Evolutionary conservation across 1,140 invertebrate genomes (phyloP).

Genomic region (Bombus pyrosoma): DNA sequence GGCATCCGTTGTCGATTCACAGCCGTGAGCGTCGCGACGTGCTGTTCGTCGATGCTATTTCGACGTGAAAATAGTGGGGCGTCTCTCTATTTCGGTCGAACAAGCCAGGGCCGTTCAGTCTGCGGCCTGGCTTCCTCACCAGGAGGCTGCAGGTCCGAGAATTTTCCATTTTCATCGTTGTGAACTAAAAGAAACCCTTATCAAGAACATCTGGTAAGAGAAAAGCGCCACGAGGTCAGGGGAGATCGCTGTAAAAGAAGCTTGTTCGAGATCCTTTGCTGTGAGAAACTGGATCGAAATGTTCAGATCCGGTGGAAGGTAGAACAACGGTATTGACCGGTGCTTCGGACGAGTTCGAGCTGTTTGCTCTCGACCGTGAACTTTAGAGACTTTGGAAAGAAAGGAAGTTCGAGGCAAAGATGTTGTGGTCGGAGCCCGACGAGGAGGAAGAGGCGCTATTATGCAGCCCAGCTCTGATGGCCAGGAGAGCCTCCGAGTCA

Average conservation of each 20-base stretch:
- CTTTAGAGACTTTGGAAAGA: background rate
- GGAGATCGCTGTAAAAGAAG: background rate
- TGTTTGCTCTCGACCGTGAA: background rate
- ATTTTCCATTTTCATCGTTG: constrained; percentile 36
- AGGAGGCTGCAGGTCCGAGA: constrained; percentile 60
- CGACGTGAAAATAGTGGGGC: constrained; percentile 66
- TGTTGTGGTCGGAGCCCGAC: constrained; percentile 88
- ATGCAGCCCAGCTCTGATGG: constrained; percentile 92
- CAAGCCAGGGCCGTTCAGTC: constrained; percentile 76
- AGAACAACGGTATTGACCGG: background rate
- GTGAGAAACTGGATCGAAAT: background rate
- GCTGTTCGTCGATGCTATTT: constrained; percentile 59
- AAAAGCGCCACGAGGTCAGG: too few relatives aligned
- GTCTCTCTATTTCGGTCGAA: constrained; percentile 78
- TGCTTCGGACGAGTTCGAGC: background rate
- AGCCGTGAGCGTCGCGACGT: constrained; percentile 62
- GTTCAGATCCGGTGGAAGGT: background rate
- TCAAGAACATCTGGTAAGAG: background rate
- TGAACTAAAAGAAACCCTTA: too few relatives aligned
- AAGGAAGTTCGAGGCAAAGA: constrained; percentile 59
- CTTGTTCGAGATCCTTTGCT: background rate
- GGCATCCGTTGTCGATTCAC: constrained; percentile 36
- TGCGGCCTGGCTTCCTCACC: constrained; percentile 72
- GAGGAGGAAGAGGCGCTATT: constrained; percentile 92
- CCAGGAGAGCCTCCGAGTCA: constrained; percentile 91